Percentiles rank a stretch among this genome's conserved stretches.
Conservation (phyloP, 2,113 vertebrate species). For the Prinia subflava region DNA sequence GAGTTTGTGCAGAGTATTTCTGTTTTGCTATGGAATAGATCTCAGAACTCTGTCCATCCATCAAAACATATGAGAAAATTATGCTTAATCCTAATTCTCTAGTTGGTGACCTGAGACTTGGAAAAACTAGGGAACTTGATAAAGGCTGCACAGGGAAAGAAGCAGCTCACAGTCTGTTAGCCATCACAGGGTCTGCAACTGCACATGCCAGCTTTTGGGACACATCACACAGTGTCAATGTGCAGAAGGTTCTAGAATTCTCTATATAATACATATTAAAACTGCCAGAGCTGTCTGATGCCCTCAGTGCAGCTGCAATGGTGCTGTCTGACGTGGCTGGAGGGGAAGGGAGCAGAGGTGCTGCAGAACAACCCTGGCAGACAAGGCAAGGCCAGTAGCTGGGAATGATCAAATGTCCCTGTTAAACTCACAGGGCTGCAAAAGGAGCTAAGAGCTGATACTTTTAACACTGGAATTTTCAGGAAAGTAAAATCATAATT, state of each 20-base stretch:
- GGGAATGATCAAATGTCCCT: neutral
- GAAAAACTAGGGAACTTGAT: neutral
- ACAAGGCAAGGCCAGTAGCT: neutral
- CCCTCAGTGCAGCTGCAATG: neutral
- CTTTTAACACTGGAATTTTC: slow-evolving; percentile 16
- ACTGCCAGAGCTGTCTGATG: neutral
- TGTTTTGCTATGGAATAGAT: neutral
- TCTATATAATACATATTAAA: accelerated
- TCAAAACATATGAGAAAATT: neutral
- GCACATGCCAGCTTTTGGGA: neutral
- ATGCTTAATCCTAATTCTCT: neutral
- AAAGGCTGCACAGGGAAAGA: neutral
- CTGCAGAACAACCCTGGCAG: neutral
- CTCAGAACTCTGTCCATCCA: neutral
- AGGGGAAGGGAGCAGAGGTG: neutral
- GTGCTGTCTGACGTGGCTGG: neutral
- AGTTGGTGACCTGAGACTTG: neutral
- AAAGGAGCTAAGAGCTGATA: neutral
- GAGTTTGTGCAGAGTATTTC: neutral
- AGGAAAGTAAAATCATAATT: slow-evolving; percentile 14
- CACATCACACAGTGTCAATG: neutral
- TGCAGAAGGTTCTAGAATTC: neutral
- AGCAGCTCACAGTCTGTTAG: neutral
- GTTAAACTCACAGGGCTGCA: neutral
- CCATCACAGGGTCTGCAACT: neutral